Conservation (phyloP, 1,140 invertebrate species). For the Patella vulgata region DNA sequence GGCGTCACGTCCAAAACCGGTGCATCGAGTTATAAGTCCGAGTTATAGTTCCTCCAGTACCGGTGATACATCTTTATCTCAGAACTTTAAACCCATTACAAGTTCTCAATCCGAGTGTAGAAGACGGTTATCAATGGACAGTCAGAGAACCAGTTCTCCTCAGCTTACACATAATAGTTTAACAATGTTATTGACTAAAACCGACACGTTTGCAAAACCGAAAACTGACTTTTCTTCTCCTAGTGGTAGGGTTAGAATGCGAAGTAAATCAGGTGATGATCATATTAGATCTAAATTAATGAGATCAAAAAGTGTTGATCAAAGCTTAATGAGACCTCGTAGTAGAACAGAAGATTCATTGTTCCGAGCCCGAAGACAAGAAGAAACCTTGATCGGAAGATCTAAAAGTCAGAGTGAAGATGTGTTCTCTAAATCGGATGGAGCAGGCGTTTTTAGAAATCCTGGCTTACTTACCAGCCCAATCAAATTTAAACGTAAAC, state of each 20-base stretch:
- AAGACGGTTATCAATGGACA: slow-evolving; percentile 53
- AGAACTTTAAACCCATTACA: background rate
- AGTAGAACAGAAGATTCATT: slow-evolving; percentile 52
- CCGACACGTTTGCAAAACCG: slow-evolving; percentile 10
- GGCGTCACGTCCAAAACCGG: slow-evolving; percentile 8
- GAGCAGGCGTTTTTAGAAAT: slow-evolving; percentile 80
- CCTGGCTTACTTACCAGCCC: slow-evolving; percentile 69
- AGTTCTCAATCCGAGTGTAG: slow-evolving; percentile 40
- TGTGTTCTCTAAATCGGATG: slow-evolving; percentile 55
- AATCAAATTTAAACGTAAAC: slow-evolving; percentile 71
- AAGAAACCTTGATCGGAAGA: slow-evolving; percentile 41
- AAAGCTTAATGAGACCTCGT: slow-evolving; percentile 52
- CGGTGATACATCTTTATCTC: too few relatives aligned
- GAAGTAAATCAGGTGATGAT: slow-evolving; percentile 58
- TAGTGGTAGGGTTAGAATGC: slow-evolving; percentile 30
- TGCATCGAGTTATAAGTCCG: too few relatives aligned
- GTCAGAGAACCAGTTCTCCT: slow-evolving; percentile 8
- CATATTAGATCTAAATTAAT: slow-evolving; percentile 36
- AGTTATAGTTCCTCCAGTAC: too few relatives aligned
- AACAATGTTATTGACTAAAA: too few relatives aligned
- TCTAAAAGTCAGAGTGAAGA: slow-evolving; percentile 46
- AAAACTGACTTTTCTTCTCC: background rate
- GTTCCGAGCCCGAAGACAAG: slow-evolving; percentile 35
- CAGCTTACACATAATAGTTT: too few relatives aligned
- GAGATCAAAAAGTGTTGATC: slow-evolving; percentile 52